Evolutionary conservation across 2,797 vertebrate species (phyloP), one percentile per base, ranked within the genome.

Genomic region (Gymnodraco acuticeps): DNA sequence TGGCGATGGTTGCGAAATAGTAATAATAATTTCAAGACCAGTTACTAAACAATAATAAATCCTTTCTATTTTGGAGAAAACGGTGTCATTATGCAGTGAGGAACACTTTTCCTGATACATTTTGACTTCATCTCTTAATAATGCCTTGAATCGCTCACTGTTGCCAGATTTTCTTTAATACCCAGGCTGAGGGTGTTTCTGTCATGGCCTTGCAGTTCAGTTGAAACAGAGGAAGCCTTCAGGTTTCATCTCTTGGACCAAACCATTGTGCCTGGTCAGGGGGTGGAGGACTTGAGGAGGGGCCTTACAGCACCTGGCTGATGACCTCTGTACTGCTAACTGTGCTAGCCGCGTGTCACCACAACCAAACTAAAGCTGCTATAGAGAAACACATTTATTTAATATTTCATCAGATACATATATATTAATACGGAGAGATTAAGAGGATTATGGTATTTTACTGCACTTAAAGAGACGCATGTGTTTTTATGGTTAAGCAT

Each of bases 361-460:
- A 73, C 60, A 91, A 88, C 80, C 88, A 87, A 85, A 89, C 88
- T 73, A 6, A 54, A 90, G 94, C 93, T 94, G 93, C 94, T 95
- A 92, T 70, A 47, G 86, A 50, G 75, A 45, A 64, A 76, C 64
- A 55, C 47, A 42, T 78, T 59, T 69, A 85, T 91, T 82, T 79
- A 81, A 86, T 76, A 78, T 38, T 54, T 75, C 75, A 58, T 65
- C 47, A 80, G 46, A 84, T 67, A 64, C 64, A 64, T 59, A 59
- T 20, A 70, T 76, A 81, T 89, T 71, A 48, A 73, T 83, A 80
- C 75, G 58, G 47, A 82, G 73, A 70, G 60, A 73, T 13, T 56
- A 47, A 64, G 75, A 83, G 62, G 64, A 85, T 56, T 12, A 82
- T 75, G 71, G 86, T 82, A 71, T 86, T 83, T 88, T 88, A 88